These are phyloP conservation scores for Leptinotarsa texana DNA, from an alignment of 1,140 invertebrate species.

Conservation along the genomic window DNA sequence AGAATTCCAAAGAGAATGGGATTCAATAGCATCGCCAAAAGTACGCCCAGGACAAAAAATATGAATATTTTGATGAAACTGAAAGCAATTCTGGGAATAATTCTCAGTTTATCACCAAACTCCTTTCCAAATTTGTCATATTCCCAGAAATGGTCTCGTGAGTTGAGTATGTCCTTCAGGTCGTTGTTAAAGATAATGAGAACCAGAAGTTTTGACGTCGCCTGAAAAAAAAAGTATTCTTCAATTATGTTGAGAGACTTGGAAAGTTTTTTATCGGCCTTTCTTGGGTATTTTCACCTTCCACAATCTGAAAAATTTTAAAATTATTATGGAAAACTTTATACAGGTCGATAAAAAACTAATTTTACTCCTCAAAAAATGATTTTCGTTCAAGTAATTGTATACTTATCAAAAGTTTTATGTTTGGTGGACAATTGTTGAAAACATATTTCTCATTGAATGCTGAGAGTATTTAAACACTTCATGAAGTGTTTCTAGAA, in stretches of 20 bases:
- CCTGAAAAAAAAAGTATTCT: not conserved
- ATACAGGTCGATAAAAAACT: no score
- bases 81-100: not conserved
- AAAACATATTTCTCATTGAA: no score
- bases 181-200: not conserved
- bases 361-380: no score
- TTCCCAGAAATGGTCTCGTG: not conserved
- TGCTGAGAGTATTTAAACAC: no score
- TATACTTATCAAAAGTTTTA: not conserved
- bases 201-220: not conserved
- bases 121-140: not conserved
- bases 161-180: not conserved
- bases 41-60: not conserved
- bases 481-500: no score
- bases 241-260: not conserved
- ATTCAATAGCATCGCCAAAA: not conserved
- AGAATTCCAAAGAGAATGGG: not conserved
- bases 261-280: not conserved
- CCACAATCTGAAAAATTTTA: no score
- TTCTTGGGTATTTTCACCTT: no score
- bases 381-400: not conserved
- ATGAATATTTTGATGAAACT: not conserved
- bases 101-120: not conserved
- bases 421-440: not conserved
- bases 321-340: no score